Percentiles rank a stretch among this genome's conserved stretches.
These are phyloP conservation scores for Encarsia formosa DNA, from an alignment of 2,888 invertebrate genomes.

Conservation along the genomic window DNA sequence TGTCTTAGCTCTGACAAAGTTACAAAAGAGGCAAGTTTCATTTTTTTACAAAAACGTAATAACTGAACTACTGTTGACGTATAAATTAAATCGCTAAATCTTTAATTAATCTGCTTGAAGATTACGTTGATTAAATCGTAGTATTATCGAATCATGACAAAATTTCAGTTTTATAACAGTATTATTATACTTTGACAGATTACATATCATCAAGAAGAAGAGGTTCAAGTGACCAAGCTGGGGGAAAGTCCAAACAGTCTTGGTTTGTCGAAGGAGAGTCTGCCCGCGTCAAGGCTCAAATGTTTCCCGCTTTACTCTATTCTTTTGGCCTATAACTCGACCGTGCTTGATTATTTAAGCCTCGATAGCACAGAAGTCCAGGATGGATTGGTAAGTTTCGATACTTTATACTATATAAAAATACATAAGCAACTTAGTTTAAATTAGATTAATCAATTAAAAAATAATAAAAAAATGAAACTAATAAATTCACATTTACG, in stretches of 20 bases:
- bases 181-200: constrained; percentile 38
- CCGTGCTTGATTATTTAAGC: constrained; percentile 66
- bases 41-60: no score
- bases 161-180: no score
- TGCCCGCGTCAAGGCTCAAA: constrained; percentile 64
- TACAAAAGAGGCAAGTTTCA: constrained; percentile 65
- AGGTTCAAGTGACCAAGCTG: constrained; percentile 47
- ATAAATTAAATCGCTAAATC: no score
- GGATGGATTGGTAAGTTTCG: constrained; percentile 32
- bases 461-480: background rate
- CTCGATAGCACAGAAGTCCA: constrained; percentile 55
- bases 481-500: background rate
- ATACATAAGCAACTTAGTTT: no score
- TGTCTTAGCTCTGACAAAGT: constrained; percentile 74
- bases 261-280: constrained; percentile 41
- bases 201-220: constrained; percentile 47
- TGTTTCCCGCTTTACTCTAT: constrained; percentile 82
- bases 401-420: no score
- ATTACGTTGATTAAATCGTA: no score
- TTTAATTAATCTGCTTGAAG: no score
- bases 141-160: no score
- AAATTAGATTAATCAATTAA: background rate
- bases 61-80: no score
- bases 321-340: constrained; percentile 70
- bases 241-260: constrained; percentile 49